A percentile compares a stretch with the other conserved stretches of the same genome.
Conservation (phyloP, 2,888 invertebrate genomes). For the Lordiphosa andalusiaca region DNA sequence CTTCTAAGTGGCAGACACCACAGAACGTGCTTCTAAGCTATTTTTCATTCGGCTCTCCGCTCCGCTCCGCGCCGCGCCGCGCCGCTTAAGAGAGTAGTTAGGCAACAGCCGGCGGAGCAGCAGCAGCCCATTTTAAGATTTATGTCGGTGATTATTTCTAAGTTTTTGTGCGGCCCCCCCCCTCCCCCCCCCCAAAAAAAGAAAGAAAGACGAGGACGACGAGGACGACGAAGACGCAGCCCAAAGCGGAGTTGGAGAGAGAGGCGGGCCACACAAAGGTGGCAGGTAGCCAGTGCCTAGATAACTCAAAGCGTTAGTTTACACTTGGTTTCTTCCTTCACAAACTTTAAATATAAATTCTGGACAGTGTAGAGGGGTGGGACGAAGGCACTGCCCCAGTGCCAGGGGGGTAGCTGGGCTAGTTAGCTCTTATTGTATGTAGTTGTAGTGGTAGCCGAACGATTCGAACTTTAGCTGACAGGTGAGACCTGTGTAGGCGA, state of each 20-base stretch:
- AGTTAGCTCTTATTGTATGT: no score
- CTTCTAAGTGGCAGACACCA: constrained; percentile 43
- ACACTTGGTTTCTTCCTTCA: background rate
- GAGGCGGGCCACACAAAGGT: background rate
- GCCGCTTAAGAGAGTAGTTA: constrained; percentile 36
- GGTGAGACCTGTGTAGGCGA: no score
- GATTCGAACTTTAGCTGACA: no score
- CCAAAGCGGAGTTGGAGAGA: background rate
- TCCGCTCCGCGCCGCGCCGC: constrained; percentile 6
- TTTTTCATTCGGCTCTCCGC: constrained; percentile 66
- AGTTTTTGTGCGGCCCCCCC: constrained; percentile 66
- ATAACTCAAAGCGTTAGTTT: constrained; percentile 2
- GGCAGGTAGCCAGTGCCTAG: constrained; percentile 22
- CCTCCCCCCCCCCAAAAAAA: constrained; percentile 20
- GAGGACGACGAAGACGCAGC: constrained; percentile 14
- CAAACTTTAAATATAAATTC: constrained; percentile 12
- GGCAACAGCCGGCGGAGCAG: constrained; percentile 19
- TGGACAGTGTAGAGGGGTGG: background rate
- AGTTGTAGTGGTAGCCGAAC: no score
- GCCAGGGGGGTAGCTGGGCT: background rate
- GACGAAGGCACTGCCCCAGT: no score
- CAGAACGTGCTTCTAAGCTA: constrained; percentile 76
- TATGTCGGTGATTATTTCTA: constrained; percentile 79
- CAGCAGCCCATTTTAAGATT: constrained; percentile 74
- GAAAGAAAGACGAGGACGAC: no score